A percentile compares a stretch with the other conserved stretches of the same genome.
These are phyloP conservation scores for Schizaphis graminum DNA, from an alignment of 2,888 invertebrate genomes.

Conservation along the genomic window DNA sequence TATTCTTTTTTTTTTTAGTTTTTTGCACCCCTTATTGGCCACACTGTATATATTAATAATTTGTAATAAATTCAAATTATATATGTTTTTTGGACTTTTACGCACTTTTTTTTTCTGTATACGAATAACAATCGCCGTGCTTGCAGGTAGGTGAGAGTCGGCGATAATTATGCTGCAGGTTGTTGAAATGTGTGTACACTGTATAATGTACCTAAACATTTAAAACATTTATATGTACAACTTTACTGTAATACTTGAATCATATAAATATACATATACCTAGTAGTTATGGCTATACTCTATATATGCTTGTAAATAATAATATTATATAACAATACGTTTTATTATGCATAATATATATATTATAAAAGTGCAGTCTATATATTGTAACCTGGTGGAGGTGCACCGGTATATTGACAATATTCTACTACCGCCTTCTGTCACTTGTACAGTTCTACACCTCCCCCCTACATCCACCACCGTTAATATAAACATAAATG, in stretches of 20 bases:
- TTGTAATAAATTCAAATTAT: constrained; percentile 57
- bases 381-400: constrained; percentile 12
- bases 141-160: not conserved
- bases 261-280: not conserved
- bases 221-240: not conserved
- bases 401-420: constrained; percentile 26
- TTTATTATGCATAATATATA: not conserved
- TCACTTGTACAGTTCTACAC: too few species aligned
- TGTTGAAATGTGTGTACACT: not conserved
- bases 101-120: not conserved
- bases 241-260: not conserved
- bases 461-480: not conserved
- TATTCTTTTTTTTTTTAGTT: not conserved
- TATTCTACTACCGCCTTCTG: not conserved
- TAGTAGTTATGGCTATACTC: not conserved
- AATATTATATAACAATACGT: not conserved
- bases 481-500: not conserved
- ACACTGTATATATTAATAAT: constrained; percentile 40
- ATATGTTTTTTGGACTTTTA: constrained; percentile 10
- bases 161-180: not conserved
- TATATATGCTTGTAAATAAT: not conserved
- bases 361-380: not conserved
- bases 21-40: not conserved
- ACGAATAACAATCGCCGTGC: not conserved
- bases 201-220: not conserved